These are phyloP conservation scores for Anastrepha ludens DNA, from an alignment of 1,140 invertebrate species.

Conservation along the genomic window DNA sequence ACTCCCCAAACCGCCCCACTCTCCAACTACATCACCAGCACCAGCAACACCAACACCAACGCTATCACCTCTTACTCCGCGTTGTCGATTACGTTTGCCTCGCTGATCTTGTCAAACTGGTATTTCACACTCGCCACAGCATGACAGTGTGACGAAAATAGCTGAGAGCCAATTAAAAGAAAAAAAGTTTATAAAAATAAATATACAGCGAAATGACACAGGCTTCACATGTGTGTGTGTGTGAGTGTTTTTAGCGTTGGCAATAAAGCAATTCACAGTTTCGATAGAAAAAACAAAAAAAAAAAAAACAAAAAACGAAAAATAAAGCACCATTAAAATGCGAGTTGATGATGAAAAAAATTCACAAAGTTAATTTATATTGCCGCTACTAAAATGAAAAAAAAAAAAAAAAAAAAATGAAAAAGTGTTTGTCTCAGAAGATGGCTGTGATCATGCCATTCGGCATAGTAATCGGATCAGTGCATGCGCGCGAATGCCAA, in stretches of 20 bases:
- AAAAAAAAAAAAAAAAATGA: not conserved
- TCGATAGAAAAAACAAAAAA: not conserved
- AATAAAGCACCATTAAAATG: not conserved
- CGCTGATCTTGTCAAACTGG: constrained; percentile 44
- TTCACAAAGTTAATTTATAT: constrained; percentile 16
- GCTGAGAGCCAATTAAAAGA: not conserved
- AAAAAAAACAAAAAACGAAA: not conserved
- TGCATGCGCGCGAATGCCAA: not conserved
- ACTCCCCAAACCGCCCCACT: not conserved
- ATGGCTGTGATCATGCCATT: constrained; percentile 22
- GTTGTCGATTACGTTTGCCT: not conserved
- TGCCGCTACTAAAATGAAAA: not conserved
- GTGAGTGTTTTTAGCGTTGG: not conserved
- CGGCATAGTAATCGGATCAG: not conserved
- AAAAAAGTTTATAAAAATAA: constrained; percentile 5
- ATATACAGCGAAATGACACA: not conserved
- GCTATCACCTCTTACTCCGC: not conserved
- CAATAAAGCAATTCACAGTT: constrained; percentile 9
- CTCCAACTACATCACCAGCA: not conserved
- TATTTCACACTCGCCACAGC: constrained; percentile 38
- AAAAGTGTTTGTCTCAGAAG: not conserved
- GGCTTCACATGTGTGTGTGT: not conserved
- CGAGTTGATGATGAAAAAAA: constrained; percentile 10
- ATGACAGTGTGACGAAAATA: constrained; percentile 46
- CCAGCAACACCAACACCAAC: not conserved